Evolutionary conservation across 2,888 invertebrate genomes (phyloP).

Genomic region (Seira musarum): DNA sequence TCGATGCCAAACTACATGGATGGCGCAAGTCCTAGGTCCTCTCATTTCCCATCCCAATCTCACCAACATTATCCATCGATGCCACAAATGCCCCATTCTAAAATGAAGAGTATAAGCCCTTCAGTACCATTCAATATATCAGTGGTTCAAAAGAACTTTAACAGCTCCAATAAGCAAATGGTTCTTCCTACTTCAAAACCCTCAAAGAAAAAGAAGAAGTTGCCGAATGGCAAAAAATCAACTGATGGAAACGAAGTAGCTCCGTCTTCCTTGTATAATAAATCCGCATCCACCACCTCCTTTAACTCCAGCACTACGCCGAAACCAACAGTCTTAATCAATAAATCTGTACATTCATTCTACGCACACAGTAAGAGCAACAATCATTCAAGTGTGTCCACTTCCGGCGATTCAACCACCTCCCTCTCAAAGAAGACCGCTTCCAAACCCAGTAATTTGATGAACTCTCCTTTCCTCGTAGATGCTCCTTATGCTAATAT

Average conservation of each 20-base stretch:
- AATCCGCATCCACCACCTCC: slow-evolving; percentile 25
- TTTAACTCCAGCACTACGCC: slow-evolving; percentile 13
- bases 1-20: slow-evolving; percentile 34
- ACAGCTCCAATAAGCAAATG: no score
- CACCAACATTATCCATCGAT: slow-evolving; percentile 1
- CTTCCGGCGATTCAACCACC: neutral
- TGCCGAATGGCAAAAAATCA: slow-evolving; percentile 21
- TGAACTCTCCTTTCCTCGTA: neutral
- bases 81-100: neutral
- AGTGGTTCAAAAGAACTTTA: neutral
- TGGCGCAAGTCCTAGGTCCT: slow-evolving; percentile 43
- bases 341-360: slow-evolving; percentile 7
- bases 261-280: no score
- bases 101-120: neutral
- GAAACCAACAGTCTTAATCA: slow-evolving; percentile 18
- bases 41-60: slow-evolving; percentile 28
- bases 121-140: neutral
- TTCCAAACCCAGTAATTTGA: neutral
- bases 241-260: no score
- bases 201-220: slow-evolving; percentile 39
- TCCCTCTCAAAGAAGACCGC: no score
- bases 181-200: slow-evolving; percentile 20
- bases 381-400: slow-evolving; percentile 1
- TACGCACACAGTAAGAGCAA: slow-evolving; percentile 15
- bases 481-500: no score